Evolutionary conservation across 1,140 invertebrate genomes (phyloP).

Genomic region (Scaptomyza graminum): DNA sequence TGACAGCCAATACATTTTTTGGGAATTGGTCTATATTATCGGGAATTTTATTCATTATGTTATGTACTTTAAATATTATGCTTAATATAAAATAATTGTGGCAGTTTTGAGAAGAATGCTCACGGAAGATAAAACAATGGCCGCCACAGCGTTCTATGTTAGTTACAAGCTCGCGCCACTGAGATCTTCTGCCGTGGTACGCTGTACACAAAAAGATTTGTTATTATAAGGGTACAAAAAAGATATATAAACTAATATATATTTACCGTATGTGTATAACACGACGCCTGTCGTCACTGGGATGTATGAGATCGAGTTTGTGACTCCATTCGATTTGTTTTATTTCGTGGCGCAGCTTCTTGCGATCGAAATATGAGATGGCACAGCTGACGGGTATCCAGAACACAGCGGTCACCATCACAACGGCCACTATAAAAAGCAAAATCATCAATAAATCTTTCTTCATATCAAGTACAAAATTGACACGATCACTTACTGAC

Average conservation of each 20-base stretch:
- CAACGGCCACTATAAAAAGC: slow-evolving; percentile 87
- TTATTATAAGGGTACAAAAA: slow-evolving; percentile 1
- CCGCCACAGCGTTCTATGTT: slow-evolving; percentile 45
- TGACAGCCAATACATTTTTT: slow-evolving; percentile 7
- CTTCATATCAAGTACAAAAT: no score
- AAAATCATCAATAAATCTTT: neutral
- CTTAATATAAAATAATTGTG: slow-evolving; percentile 70
- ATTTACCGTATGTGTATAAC: slow-evolving; percentile 86
- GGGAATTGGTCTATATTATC: slow-evolving; percentile 55
- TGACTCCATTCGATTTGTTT: slow-evolving; percentile 86
- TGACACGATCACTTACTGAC: slow-evolving; percentile 86
- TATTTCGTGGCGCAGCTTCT: slow-evolving; percentile 86
- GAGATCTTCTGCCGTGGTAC: slow-evolving; percentile 84
- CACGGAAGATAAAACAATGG: slow-evolving; percentile 63
- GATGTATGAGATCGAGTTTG: slow-evolving; percentile 87
- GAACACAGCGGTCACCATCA: slow-evolving; percentile 93
- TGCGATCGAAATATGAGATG: slow-evolving; percentile 91
- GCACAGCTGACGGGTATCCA: slow-evolving; percentile 96
- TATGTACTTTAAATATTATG: slow-evolving; percentile 56
- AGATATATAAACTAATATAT: neutral
- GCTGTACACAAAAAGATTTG: slow-evolving; percentile 38
- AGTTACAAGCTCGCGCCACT: slow-evolving; percentile 74
- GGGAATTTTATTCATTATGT: slow-evolving; percentile 75
- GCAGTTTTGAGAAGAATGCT: slow-evolving; percentile 74
- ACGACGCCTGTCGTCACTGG: slow-evolving; percentile 86